These are phyloP conservation scores for Chymomyza caudatula DNA, from an alignment of 2,888 invertebrate genomes.

Conservation along the genomic window DNA sequence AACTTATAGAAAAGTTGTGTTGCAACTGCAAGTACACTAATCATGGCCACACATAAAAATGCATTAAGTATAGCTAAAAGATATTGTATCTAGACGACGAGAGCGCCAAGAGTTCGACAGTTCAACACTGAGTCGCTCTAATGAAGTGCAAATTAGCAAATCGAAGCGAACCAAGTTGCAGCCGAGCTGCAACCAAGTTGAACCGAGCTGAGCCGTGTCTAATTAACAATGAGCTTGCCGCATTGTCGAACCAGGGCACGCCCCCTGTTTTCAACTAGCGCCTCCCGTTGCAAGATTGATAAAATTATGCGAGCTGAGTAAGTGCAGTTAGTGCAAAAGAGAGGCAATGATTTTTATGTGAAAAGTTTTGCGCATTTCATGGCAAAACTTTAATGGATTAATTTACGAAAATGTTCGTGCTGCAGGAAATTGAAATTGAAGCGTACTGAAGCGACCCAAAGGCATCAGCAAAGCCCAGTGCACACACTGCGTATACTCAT, in stretches of 20 bases:
- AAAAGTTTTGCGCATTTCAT: constrained; percentile 64
- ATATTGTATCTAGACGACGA: constrained; percentile 9
- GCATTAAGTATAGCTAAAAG: constrained; percentile 36
- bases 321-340: constrained; percentile 4
- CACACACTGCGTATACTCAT: not conserved
- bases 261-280: not conserved
- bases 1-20: not conserved
- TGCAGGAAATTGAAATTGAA: constrained; percentile 64
- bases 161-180: not conserved
- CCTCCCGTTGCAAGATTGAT: constrained; percentile 1
- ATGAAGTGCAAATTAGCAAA: constrained; percentile 68
- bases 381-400: constrained; percentile 69
- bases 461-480: not conserved
- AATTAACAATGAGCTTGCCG: constrained; percentile 56
- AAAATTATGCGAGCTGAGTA: constrained; percentile 25
- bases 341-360: constrained; percentile 55
- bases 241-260: constrained; percentile 2
- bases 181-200: not conserved
- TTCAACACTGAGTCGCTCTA: constrained; percentile 40
- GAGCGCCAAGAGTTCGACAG: constrained; percentile 5
- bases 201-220: constrained; percentile 28
- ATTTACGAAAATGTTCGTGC: constrained; percentile 60
- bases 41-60: constrained; percentile 27
- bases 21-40: not conserved
- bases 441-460: constrained; percentile 12